Percentiles rank a stretch among this genome's conserved stretches.
phyloP scores from a whole-genome alignment of 2,797 vertebrate species.

The Neosilurus hyrtlii region DNA sequence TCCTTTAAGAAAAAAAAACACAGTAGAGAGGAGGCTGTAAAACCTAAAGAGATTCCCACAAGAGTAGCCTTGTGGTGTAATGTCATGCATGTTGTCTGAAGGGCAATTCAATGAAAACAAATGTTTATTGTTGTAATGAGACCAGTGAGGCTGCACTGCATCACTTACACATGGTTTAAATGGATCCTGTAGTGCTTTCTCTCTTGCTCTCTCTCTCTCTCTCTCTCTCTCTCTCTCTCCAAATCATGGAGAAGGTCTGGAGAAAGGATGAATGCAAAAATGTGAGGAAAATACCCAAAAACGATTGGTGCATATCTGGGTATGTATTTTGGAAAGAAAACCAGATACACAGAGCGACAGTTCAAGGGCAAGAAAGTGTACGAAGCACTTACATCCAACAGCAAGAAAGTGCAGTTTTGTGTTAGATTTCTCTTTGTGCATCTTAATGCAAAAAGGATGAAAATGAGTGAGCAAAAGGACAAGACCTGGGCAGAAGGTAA shows the following conservation, averaged over 20 bases:
- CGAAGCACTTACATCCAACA: slow-evolving; percentile 28
- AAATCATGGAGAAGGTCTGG: slow-evolving; percentile 1
- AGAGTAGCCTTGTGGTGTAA: not conserved
- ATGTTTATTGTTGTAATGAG: slow-evolving; percentile 32
- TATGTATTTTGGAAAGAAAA: slow-evolving; percentile 37
- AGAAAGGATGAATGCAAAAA: slow-evolving; percentile 6
- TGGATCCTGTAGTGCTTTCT: slow-evolving; percentile 22
- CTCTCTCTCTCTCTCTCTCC: not conserved
- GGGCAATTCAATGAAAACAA: slow-evolving; percentile 37
- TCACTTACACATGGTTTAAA: slow-evolving; percentile 30
- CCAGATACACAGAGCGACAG: slow-evolving; percentile 32
- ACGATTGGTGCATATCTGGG: slow-evolving; percentile 33
- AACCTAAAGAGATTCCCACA: slow-evolving; percentile 27
- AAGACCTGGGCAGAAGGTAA: not conserved
- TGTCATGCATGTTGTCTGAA: slow-evolving; percentile 24
- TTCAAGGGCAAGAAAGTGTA: slow-evolving; percentile 13
- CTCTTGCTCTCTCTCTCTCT: slow-evolving; percentile 12
- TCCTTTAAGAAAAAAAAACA: slow-evolving; percentile 5
- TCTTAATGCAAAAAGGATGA: slow-evolving; percentile 5
- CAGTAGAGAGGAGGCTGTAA: slow-evolving; percentile 27
- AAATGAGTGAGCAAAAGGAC: not conserved
- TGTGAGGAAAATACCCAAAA: slow-evolving; percentile 45
- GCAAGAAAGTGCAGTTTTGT: slow-evolving; percentile 42
- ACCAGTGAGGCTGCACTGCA: slow-evolving; percentile 11
- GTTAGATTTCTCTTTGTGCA: slow-evolving; percentile 59